phyloP scores from a whole-genome alignment of 2,888 invertebrate species.

The Frankliniella fusca region DNA sequence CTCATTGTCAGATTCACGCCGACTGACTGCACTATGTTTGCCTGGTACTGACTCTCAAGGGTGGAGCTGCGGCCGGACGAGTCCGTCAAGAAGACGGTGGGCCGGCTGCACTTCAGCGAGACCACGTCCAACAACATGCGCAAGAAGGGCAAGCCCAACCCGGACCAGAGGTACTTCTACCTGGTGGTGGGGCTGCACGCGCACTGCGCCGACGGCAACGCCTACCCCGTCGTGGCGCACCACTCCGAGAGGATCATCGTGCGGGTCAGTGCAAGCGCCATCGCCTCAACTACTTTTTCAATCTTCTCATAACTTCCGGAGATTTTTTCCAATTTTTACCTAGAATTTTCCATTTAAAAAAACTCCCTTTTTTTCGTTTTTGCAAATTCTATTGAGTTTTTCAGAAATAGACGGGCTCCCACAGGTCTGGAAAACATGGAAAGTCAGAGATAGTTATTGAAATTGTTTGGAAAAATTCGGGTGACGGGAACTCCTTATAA shows the following conservation, averaged over 20 bases:
- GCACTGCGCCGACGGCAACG: slow-evolving; percentile 69
- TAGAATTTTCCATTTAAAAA: too few relatives aligned
- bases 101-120: slow-evolving; percentile 94
- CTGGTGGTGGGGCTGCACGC: slow-evolving; percentile 90
- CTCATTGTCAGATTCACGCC: not conserved
- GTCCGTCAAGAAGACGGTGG: slow-evolving; percentile 91
- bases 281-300: too few relatives aligned
- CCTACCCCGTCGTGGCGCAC: slow-evolving; percentile 78
- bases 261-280: slow-evolving; percentile 67
- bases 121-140: slow-evolving; percentile 99
- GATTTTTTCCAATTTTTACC: too few relatives aligned
- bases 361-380: too few relatives aligned
- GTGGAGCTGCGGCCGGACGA: slow-evolving; percentile 81
- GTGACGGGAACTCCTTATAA: too few relatives aligned
- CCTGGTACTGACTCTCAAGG: slow-evolving; percentile 76
- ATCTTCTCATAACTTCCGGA: too few relatives aligned
- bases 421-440: too few relatives aligned
- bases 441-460: too few relatives aligned
- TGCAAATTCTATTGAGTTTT: too few relatives aligned
- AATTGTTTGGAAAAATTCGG: too few relatives aligned
- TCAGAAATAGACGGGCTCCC: too few relatives aligned
- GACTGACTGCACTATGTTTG: slow-evolving; percentile 57
- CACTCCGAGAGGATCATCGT: slow-evolving; percentile 96
- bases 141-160: slow-evolving; percentile 97
- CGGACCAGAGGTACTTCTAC: slow-evolving; percentile 96